phyloP scores from a whole-genome alignment of 2,113 vertebrate species.

The Syngnathus typhle region DNA sequence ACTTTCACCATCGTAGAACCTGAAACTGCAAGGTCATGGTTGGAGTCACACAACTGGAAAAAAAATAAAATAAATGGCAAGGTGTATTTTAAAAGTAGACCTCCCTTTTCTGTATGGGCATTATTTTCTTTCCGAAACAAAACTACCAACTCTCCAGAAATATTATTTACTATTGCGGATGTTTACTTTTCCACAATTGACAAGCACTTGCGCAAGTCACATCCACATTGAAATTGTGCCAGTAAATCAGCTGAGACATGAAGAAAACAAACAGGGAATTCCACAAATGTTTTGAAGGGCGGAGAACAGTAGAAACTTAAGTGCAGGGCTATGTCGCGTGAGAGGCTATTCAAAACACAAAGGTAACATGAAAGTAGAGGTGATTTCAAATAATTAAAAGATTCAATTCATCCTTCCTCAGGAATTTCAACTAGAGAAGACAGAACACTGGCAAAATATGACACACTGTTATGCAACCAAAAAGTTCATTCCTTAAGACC shows the following conservation, averaged over 20 bases:
- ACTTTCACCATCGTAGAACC: too few relatives aligned
- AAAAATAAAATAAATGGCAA: too few relatives aligned
- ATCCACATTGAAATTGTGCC: background rate
- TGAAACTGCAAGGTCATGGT: too few relatives aligned
- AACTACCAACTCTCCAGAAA: too few relatives aligned
- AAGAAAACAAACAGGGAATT: background rate
- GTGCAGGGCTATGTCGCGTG: background rate
- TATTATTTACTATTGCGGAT: background rate
- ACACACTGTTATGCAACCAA: conserved; percentile 16
- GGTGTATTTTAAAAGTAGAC: too few relatives aligned
- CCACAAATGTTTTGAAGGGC: background rate
- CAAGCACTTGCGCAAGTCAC: background rate
- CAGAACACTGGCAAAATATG: background rate
- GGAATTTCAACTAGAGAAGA: background rate
- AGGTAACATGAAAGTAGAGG: background rate
- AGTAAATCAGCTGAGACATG: background rate
- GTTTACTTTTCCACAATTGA: background rate
- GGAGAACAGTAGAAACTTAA: background rate
- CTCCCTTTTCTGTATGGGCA: too few relatives aligned
- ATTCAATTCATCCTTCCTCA: background rate
- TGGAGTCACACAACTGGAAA: too few relatives aligned
- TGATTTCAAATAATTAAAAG: background rate
- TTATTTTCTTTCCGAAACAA: too few relatives aligned
- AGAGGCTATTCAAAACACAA: background rate
- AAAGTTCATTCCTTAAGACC: background rate